Evolutionary conservation across 1,140 invertebrate genomes (phyloP).

Genomic region (Nasonia vitripennis): DNA sequence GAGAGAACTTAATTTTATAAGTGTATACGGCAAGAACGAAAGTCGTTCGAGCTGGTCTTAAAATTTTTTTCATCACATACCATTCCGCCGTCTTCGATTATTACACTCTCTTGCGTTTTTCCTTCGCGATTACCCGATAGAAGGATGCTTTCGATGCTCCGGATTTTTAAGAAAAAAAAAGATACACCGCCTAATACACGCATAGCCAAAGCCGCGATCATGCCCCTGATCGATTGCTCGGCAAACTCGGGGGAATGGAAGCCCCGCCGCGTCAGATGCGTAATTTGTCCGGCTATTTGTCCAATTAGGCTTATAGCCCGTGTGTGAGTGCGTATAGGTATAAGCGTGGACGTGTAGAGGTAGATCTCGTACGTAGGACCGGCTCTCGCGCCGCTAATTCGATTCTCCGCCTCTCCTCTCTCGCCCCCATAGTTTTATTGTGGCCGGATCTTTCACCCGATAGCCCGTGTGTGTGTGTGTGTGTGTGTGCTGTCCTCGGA

Average conservation of each 20-base stretch:
- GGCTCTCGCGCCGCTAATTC: conserved; percentile 8
- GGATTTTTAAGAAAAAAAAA: neutral
- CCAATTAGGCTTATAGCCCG: conserved; percentile 49
- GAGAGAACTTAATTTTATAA: neutral
- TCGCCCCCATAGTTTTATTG: neutral
- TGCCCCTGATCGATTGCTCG: neutral
- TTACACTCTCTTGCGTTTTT: no score
- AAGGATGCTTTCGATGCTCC: no score
- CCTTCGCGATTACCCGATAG: no score
- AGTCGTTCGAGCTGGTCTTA: no score
- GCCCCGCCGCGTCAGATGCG: neutral
- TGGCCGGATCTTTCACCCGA: neutral
- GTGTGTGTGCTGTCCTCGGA: neutral
- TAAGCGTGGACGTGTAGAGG: neutral
- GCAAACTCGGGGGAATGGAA: neutral
- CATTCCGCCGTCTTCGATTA: no score
- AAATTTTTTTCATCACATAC: no score
- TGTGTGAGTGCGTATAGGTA: neutral
- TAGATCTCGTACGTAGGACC: neutral
- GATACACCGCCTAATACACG: neutral
- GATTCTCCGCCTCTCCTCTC: conserved; percentile 3
- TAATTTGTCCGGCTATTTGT: conserved; percentile 44
- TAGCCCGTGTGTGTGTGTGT: no score
- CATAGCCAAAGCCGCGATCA: neutral
- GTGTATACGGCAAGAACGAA: neutral